Conservation (phyloP, 2,113 vertebrate genomes). For the Cyphomyrus plagiostoma region DNA sequence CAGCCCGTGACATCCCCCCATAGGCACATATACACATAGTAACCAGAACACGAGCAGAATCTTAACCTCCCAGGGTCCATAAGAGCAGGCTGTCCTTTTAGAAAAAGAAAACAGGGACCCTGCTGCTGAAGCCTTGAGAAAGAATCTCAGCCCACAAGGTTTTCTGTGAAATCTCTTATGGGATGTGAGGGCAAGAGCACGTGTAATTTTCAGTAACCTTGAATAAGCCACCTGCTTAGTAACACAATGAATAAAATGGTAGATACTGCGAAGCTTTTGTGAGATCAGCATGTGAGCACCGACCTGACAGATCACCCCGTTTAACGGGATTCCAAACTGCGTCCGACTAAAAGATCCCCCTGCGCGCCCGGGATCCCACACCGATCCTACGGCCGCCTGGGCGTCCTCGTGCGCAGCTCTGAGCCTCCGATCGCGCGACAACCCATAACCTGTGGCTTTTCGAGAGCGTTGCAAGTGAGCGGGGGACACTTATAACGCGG, state of each 20-base stretch:
- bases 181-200: background rate
- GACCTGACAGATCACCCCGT: background rate
- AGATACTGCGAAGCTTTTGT: background rate
- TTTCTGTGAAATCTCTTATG: background rate
- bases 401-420: background rate
- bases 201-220: background rate
- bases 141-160: background rate
- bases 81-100: background rate
- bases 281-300: background rate
- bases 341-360: background rate
- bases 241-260: background rate
- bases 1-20: background rate
- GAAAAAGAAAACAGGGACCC: background rate
- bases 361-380: background rate
- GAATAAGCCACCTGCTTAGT: background rate
- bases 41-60: background rate
- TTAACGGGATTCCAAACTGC: background rate
- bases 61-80: background rate
- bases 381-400: background rate
- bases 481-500: background rate
- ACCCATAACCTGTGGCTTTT: background rate
- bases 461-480: background rate
- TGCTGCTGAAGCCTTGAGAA: background rate
- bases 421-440: background rate
- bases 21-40: background rate